Evolutionary conservation across 2,888 invertebrate genomes (phyloP), one percentile per base, ranked within the genome.

Genomic region (Xestoiulus laeticollis): DNA sequence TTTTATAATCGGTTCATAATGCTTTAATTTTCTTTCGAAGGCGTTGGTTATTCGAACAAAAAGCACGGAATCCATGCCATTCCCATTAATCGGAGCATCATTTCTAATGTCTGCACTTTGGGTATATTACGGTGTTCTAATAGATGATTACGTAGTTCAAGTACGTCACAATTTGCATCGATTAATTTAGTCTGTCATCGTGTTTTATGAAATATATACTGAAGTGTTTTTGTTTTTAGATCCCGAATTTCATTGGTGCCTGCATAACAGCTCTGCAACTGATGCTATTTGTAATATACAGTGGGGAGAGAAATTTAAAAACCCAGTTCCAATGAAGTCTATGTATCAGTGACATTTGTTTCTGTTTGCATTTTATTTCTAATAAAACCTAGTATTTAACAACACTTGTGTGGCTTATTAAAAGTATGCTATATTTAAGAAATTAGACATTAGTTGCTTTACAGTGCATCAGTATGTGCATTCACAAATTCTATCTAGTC

Each of bases 181-280:
- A 44, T 53, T 26, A 53, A 16, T 86, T 86, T 16, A 14, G 14
- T 30, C 26, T 22, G 1, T 22, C 12, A 33, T 26, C 30, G 22
- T 53, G 26, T 32, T 86, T 48, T 86, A 53, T 12, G n/a, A 12
- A 85, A 14, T 8, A 19, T 30, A n/a, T 86, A 12, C 1, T 16
- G 0, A 33, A n/a, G 38, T 87, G 38, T 32, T 78, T 87, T 82
- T 78, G 12, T 44, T 82, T 82, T 12, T 78, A 87, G 87, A 38
- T 87, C 16, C 82, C 87, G 4, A 87, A 87, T 87, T 87, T 87
- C 33, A 43, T 87, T 10, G 87, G 87, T 38, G 16, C 78, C 38
- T 78, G 78, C 14, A 82, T 87, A n/a, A 43, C 87, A 26, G 43
- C 33, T 16, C 8, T 87, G 30, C 87, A 82, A 22, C 44, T 87